Conservation (phyloP, 2,113 vertebrate species). For the Meleagris gallopavo region DNA sequence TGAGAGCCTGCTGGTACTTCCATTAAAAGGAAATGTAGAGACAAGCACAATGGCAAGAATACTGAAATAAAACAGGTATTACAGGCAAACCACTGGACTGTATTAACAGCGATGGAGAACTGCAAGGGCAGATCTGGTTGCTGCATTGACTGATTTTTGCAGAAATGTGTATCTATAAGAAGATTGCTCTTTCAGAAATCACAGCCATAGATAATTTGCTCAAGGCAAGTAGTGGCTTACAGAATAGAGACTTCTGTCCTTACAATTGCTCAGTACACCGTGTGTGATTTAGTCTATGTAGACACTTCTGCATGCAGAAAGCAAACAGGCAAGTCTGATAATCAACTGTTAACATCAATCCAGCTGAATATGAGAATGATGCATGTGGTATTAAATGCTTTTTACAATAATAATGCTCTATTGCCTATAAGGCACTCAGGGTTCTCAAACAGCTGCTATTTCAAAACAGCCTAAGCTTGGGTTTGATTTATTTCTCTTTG, state of each 20-base stretch:
- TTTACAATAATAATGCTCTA: background rate
- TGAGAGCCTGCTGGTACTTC: background rate
- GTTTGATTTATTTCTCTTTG: background rate
- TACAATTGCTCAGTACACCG: background rate
- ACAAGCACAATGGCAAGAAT: background rate
- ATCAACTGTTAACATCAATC: background rate
- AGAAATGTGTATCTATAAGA: rapidly evolving
- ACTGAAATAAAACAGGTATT: background rate
- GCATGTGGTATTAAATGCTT: background rate
- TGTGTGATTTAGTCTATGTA: rapidly evolving
- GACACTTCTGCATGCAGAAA: background rate
- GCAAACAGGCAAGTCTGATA: background rate
- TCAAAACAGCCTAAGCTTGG: background rate
- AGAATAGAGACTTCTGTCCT: background rate
- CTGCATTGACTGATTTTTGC: background rate
- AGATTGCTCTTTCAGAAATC: background rate
- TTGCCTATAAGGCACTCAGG: background rate
- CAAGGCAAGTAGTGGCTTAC: background rate
- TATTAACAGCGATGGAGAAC: background rate
- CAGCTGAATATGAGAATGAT: background rate
- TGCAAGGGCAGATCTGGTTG: background rate
- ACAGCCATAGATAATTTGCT: background rate
- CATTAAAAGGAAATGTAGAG: background rate
- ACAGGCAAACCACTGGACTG: background rate
- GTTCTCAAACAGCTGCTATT: background rate